These are phyloP conservation scores for Drosophila seguyi DNA, from an alignment of 1,140 invertebrate species.

Conservation along the genomic window DNA sequence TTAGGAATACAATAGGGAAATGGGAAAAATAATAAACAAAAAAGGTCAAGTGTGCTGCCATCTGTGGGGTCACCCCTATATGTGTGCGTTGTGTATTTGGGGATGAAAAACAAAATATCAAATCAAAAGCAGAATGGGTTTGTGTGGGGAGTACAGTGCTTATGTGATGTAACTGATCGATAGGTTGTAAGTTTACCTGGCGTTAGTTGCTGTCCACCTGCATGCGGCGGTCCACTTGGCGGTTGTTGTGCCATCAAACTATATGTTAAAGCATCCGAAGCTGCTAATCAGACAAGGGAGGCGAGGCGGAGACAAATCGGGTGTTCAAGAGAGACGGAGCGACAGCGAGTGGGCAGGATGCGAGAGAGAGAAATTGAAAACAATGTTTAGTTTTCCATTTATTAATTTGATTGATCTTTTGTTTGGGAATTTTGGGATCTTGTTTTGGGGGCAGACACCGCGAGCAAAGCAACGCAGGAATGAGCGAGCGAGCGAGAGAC, in stretches of 20 bases:
- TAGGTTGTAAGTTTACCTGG: constrained; percentile 62
- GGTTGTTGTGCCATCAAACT: constrained; percentile 85
- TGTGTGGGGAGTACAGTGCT: constrained; percentile 11
- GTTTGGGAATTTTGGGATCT: constrained; percentile 1
- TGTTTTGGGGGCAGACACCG: constrained; percentile 45
- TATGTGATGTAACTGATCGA: constrained; percentile 22
- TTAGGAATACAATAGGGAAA: neutral
- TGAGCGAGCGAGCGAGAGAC: constrained; percentile 15
- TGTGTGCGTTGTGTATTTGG: constrained; percentile 15
- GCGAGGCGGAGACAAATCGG: constrained; percentile 21
- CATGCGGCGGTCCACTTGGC: constrained; percentile 79
- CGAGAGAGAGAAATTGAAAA: constrained; percentile 58
- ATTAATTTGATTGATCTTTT: constrained; percentile 15
- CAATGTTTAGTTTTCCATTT: constrained; percentile 51
- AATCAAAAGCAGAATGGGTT: constrained; percentile 8
- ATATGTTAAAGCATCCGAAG: constrained; percentile 85
- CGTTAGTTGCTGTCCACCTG: constrained; percentile 83
- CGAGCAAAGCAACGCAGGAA: constrained; percentile 71
- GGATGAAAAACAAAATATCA: constrained; percentile 13
- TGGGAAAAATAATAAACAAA: constrained; percentile 8
- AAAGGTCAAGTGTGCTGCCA: constrained; percentile 31
- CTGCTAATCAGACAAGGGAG: constrained; percentile 64
- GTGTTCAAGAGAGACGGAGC: constrained; percentile 3
- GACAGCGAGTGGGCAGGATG: constrained; percentile 21
- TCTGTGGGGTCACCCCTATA: constrained; percentile 48